Evolutionary conservation across 2,888 invertebrate species (phyloP), one percentile per base, ranked within the genome.

Genomic region (Drosophila borborema): DNA sequence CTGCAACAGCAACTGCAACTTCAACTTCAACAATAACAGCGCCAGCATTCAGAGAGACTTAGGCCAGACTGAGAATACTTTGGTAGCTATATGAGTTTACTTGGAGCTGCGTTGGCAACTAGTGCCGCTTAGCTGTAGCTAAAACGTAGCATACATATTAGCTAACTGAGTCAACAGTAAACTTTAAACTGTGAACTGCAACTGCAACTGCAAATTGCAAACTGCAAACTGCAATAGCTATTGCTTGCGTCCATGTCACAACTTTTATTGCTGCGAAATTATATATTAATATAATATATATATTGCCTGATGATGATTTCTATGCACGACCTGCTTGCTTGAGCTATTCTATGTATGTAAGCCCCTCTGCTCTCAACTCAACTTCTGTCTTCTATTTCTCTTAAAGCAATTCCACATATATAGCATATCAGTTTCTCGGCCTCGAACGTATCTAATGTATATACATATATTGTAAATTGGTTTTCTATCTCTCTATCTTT

Each of bases 61-160:
- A 43, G 43, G 56, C 55, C 74, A 73, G 70, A 64, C 71, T 69
- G 74, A 68, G 65, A 74, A 66, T 49, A 61, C 60, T 58, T 71
- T 71, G 88, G 88, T 85, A 86, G 86, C 66, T 90, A 74, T 80
- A 65, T 40, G 68, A 72, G 72, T 66, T 72, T 40, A 64, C 65
- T 62, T 56, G 60, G 53, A 34, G 85, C 67, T 65, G 64, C 78
- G 67, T 73, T 68, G 82, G 82, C 84, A 83, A 74, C 61, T 82
- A 81, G 77, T 83, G 74, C 81, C 72, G n/a, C 18, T 46, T 66
- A 69, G 59, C 28, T 45, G 41, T 70, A 60, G 62, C 20, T 41
- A 64, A 48, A 48, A 64, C 54, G 60, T 77, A 80, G 84, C 74
- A 67, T 71, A 69, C 64, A 59, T 74, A 63, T 65, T 68, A 72